A percentile compares a stretch with the other conserved stretches of the same genome.
Conservation (phyloP, 2,797 vertebrate species). For the Setipinna tenuifilis region DNA sequence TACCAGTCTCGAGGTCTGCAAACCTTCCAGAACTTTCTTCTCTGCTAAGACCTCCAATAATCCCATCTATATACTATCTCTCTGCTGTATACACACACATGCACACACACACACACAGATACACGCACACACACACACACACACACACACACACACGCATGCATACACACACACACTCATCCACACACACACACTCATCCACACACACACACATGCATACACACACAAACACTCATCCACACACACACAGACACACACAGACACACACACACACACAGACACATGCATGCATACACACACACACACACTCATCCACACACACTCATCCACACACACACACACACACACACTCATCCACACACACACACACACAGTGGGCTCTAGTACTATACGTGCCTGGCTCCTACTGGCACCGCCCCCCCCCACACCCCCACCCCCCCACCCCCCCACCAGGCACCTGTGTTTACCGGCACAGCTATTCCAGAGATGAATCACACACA, state of each 20-base stretch:
- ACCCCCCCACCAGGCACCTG: neutral
- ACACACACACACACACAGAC: too few relatives aligned
- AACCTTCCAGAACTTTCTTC: conserved; percentile 20
- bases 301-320: neutral
- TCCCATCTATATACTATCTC: neutral
- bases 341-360: too few relatives aligned
- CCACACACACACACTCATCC: neutral
- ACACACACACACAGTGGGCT: too few relatives aligned
- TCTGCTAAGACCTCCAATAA: neutral
- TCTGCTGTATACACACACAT: neutral
- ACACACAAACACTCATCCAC: neutral
- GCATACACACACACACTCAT: neutral
- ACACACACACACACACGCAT: too few relatives aligned
- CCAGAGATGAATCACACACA: conserved; percentile 21
- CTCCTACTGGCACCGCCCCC: too few relatives aligned
- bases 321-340: neutral
- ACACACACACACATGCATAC: neutral
- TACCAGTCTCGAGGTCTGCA: neutral
- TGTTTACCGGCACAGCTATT: neutral
- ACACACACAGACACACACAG: neutral
- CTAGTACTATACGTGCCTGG: too few relatives aligned
- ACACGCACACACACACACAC: too few relatives aligned
- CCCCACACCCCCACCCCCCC: too few relatives aligned
- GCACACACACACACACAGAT: neutral
- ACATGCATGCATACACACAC: too few relatives aligned